Evolutionary conservation across 2,888 invertebrate genomes (phyloP), one percentile per base, ranked within the genome.

Genomic region (Drosophila kuntzei): DNA sequence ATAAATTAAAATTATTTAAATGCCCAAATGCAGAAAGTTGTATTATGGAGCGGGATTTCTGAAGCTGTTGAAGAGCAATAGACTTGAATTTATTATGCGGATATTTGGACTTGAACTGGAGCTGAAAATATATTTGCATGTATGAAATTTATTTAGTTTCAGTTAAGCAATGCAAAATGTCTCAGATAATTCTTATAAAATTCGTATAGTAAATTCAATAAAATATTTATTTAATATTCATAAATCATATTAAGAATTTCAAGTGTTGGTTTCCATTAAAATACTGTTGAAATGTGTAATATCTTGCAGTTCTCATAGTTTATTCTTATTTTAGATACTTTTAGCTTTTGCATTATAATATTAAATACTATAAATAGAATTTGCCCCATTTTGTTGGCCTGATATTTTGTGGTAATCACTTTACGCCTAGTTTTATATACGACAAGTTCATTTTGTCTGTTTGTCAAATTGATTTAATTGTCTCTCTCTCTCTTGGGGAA

Each of bases 41-140:
- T 7, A n/a, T 43, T n/a, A 27, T 18, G 16, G 2, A 44, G 20
- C 5, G 12, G 5, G n/a, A 32, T 32, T 27, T 22, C 20, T 47
- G 32, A n/a, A 32, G 25, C 53, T 46, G 29, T 12, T n/a, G n/a
- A n/a, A n/a, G n/a, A n/a, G n/a, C n/a, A n/a, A n/a, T n/a, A n/a
- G 18, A 29, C 29, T 49, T 12, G 16, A 16, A 60, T 60, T 51
- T 12, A 39, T 16, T 36, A 36, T 37, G 20, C 49, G 34, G 11
- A 50, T 25, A 27, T 32, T 16, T 58, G 9, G 32, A 32, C 47
- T 47, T 34, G 8, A 43, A 53, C 47, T 59, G 57, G 29, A 46
- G 27, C 18, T 32, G 20, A 53, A 53, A 69, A 82, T 63, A 65
- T 64, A 82, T 53, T 46, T 41, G 43, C 55, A 36, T 25, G 18